phyloP scores from a whole-genome alignment of 2,888 invertebrate genomes.

The Melikaiella ostensackeni region DNA sequence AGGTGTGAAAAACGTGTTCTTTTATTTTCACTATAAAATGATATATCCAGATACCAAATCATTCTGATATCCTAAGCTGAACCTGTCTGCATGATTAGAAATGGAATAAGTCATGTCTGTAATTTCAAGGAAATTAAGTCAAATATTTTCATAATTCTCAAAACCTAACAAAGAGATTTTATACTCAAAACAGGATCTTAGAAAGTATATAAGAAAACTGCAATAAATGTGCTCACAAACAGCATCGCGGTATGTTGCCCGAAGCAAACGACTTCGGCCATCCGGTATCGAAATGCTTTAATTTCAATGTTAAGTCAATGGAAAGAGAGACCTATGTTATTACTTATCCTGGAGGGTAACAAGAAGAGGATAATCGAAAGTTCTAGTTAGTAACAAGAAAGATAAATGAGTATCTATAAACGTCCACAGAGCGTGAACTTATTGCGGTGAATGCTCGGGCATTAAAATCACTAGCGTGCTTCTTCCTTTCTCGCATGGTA shows the following conservation, averaged over 20 bases:
- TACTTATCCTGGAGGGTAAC: not conserved
- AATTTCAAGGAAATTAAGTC: too few relatives aligned
- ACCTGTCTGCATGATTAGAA: too few relatives aligned
- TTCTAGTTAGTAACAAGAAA: conserved; percentile 20
- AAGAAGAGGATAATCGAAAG: conserved; percentile 30
- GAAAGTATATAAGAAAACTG: not conserved
- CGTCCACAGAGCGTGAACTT: conserved; percentile 21
- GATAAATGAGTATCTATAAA: conserved; percentile 36
- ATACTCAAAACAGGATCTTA: too few relatives aligned
- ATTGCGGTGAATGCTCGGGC: conserved; percentile 34
- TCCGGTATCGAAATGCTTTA: conserved; percentile 9
- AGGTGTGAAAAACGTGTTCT: too few relatives aligned
- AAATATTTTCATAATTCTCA: too few relatives aligned
- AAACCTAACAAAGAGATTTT: too few relatives aligned
- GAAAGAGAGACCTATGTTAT: not conserved
- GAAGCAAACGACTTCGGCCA: not conserved
- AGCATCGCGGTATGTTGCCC: conserved; percentile 1
- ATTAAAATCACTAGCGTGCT: conserved; percentile 35
- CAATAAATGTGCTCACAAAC: not conserved
- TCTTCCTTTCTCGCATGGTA: conserved; percentile 33
- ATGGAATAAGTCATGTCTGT: too few relatives aligned
- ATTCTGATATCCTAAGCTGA: too few relatives aligned
- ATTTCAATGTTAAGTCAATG: conserved; percentile 9
- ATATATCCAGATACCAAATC: too few relatives aligned
- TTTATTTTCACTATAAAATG: too few relatives aligned